Percentiles rank a stretch among this genome's conserved stretches.
Conservation (phyloP, 2,888 invertebrate species). For the Agrotis clavis region DNA sequence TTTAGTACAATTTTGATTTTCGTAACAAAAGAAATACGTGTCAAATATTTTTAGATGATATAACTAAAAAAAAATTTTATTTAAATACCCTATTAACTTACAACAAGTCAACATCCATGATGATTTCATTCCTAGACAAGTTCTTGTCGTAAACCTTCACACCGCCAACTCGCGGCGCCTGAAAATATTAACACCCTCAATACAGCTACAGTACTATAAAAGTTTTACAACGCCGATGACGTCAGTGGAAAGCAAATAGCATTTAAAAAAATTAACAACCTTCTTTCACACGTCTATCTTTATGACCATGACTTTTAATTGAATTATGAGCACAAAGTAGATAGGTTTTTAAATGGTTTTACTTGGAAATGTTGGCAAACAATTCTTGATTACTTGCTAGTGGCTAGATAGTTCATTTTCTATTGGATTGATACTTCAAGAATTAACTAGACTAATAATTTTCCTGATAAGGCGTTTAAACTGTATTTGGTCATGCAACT, state of each 20-base stretch:
- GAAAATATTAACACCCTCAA: slow-evolving; percentile 72
- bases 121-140: slow-evolving; percentile 97
- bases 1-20: too few species aligned
- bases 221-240: slow-evolving; percentile 44
- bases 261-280: background rate
- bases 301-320: slow-evolving; percentile 31
- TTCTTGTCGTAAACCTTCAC: slow-evolving; percentile 99
- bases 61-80: too few species aligned
- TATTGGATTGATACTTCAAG: slow-evolving; percentile 4
- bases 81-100: slow-evolving; percentile 84
- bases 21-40: too few species aligned
- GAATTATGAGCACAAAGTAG: background rate
- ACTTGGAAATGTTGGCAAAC: slow-evolving; percentile 2
- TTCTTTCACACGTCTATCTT: slow-evolving; percentile 5
- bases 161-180: slow-evolving; percentile 98
- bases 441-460: background rate
- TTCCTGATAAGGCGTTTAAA: background rate
- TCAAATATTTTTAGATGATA: too few species aligned
- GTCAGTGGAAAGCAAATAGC: slow-evolving; percentile 35
- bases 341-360: slow-evolving; percentile 20
- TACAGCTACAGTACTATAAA: slow-evolving; percentile 30
- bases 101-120: slow-evolving; percentile 99
- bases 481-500: slow-evolving; percentile 22
- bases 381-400: slow-evolving; percentile 17
- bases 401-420: background rate